Conservation (phyloP, 2,113 vertebrate species). For the Anas platyrhynchos region DNA sequence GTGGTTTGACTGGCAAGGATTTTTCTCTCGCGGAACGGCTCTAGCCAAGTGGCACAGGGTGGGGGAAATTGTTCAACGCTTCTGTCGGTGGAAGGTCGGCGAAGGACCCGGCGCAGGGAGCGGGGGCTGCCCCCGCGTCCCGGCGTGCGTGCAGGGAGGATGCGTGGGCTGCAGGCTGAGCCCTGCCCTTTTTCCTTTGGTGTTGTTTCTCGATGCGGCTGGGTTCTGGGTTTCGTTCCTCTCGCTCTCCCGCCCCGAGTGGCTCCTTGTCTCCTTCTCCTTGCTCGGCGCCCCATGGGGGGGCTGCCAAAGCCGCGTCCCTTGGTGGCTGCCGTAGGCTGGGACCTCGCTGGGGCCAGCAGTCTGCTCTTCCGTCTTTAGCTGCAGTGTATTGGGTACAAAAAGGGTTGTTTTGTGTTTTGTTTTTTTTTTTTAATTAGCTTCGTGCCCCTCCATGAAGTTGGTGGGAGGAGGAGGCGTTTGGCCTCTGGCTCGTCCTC, state of each 20-base stretch:
- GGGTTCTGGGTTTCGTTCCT: slow-evolving; percentile 9
- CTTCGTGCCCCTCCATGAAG: neutral
- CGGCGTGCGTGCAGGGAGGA: slow-evolving; percentile 8
- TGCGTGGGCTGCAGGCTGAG: neutral
- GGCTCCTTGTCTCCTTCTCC: neutral
- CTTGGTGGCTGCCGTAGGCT: no score
- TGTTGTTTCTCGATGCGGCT: neutral
- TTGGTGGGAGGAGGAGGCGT: neutral
- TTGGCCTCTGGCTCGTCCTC: neutral
- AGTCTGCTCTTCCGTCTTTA: neutral
- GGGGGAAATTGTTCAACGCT: neutral
- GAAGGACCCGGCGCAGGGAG: neutral
- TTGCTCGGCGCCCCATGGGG: no score
- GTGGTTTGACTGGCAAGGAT: slow-evolving; percentile 19
- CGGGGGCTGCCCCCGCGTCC: neutral
- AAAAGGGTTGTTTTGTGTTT: no score
- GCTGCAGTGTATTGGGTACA: neutral
- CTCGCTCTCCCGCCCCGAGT: neutral
- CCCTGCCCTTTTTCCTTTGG: neutral
- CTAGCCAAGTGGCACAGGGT: slow-evolving; percentile 39
- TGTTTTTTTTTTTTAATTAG: neutral
- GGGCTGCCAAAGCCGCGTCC: no score
- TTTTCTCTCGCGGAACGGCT: slow-evolving; percentile 30
- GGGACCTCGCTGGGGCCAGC: no score
- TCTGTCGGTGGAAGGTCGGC: neutral